A percentile compares a stretch with the other conserved stretches of the same genome.
These are phyloP conservation scores for Gila robusta DNA, from an alignment of 2,797 vertebrate species.

Conservation along the genomic window DNA sequence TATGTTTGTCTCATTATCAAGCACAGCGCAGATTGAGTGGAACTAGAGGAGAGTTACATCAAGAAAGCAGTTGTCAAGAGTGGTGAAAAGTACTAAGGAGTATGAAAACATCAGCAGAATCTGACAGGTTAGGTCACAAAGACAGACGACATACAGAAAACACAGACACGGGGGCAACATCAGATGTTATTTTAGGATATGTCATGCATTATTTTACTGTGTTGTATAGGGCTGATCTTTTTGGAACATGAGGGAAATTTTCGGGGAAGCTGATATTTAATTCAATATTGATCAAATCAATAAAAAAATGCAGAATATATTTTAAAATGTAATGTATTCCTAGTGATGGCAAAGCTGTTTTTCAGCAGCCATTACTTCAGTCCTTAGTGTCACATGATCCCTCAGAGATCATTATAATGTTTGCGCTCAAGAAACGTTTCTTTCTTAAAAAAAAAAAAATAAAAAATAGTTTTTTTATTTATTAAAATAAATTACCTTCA, in stretches of 20 bases:
- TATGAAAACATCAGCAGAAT: slow-evolving; percentile 25
- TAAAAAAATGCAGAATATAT: neutral
- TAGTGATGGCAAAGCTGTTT: neutral
- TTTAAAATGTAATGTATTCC: neutral
- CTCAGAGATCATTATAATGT: neutral
- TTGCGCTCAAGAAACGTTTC: neutral
- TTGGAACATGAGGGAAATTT: neutral
- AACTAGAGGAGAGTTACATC: slow-evolving; percentile 14
- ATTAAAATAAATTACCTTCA: no score
- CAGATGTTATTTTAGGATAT: neutral
- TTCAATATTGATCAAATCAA: neutral
- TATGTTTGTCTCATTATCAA: slow-evolving; percentile 26
- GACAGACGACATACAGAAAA: neutral
- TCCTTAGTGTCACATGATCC: neutral
- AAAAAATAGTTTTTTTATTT: no score
- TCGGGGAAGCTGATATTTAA: no score
- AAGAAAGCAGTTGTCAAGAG: slow-evolving; percentile 26
- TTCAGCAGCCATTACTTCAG: neutral
- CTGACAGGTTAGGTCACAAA: slow-evolving; percentile 39
- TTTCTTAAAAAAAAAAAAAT: neutral
- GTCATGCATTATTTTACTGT: neutral
- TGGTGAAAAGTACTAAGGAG: slow-evolving; percentile 32
- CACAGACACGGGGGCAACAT: neutral
- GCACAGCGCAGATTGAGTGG: slow-evolving; percentile 6
- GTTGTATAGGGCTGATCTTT: neutral